phyloP scores from a whole-genome alignment of 2,797 vertebrate species.

The Alectoris magna region DNA sequence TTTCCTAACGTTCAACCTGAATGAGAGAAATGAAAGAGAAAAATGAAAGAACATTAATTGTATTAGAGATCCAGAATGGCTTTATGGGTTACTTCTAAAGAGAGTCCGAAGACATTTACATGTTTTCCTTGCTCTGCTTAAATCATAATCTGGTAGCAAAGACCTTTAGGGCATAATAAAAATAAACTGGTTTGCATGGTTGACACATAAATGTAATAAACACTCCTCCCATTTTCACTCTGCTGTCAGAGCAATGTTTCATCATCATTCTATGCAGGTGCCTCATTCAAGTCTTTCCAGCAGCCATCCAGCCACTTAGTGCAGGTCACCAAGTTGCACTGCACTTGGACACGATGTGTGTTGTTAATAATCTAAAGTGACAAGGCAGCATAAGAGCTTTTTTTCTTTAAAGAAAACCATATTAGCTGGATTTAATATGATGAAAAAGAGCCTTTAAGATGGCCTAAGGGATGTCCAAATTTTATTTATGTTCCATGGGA shows the following conservation, averaged over 20 bases:
- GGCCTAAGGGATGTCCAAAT: constrained; percentile 2
- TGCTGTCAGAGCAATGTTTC: not conserved
- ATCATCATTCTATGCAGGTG: not conserved
- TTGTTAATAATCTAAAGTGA: constrained; percentile 61
- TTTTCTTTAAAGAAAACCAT: not conserved
- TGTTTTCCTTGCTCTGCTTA: not conserved
- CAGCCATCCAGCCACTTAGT: not conserved
- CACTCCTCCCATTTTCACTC: not conserved
- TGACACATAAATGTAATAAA: not conserved
- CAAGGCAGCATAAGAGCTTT: constrained; percentile 26
- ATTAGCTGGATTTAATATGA: constrained; percentile 64
- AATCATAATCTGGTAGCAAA: not conserved
- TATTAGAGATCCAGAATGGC: not conserved
- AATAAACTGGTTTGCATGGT: not conserved
- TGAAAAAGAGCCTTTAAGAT: constrained; percentile 14
- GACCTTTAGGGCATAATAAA: not conserved
- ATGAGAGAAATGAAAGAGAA: no score
- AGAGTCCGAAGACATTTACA: not conserved
- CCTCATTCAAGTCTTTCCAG: not conserved
- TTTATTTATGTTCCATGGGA: not conserved
- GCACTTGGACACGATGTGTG: not conserved
- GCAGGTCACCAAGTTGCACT: not conserved
- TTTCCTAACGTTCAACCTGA: no score
- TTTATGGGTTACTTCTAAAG: not conserved
- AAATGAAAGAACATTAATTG: not conserved